Conservation (phyloP, 2,113 vertebrate species). For the Aegithalos caudatus region DNA sequence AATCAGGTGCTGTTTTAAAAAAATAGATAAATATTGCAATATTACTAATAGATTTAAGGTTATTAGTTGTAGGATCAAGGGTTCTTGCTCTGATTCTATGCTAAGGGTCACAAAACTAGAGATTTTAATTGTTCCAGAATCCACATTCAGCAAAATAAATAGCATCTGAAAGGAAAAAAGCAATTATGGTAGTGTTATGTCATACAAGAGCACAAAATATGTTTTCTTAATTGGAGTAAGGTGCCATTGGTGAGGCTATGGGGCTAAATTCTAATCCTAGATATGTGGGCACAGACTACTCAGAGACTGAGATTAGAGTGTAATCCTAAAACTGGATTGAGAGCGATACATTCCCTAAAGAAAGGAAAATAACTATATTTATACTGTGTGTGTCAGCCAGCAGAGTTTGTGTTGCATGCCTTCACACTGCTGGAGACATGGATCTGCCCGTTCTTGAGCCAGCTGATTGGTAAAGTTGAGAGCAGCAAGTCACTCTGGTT, state of each 20-base stretch:
- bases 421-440: neutral
- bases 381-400: neutral
- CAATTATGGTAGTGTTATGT: neutral
- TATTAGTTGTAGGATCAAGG: neutral
- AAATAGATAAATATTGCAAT: neutral
- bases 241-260: neutral
- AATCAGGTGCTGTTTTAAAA: neutral
- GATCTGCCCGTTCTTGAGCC: neutral
- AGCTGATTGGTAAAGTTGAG: neutral
- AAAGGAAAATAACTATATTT: slow-evolving; percentile 55
- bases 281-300: slow-evolving; percentile 34
- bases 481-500: neutral
- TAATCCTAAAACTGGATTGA: slow-evolving; percentile 61
- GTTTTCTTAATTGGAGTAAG: neutral
- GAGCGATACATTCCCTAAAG: slow-evolving; percentile 29
- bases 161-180: neutral
- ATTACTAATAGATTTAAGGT: neutral
- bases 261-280: slow-evolving; percentile 51
- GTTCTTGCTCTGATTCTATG: neutral
- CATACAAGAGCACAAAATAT: neutral
- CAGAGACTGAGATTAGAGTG: slow-evolving; percentile 44
- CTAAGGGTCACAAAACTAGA: neutral
- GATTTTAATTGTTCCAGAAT: neutral
- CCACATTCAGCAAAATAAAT: neutral
- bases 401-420: neutral